Conservation (phyloP, 2,797 vertebrate species). For the Crocodylus rhombifer region DNA sequence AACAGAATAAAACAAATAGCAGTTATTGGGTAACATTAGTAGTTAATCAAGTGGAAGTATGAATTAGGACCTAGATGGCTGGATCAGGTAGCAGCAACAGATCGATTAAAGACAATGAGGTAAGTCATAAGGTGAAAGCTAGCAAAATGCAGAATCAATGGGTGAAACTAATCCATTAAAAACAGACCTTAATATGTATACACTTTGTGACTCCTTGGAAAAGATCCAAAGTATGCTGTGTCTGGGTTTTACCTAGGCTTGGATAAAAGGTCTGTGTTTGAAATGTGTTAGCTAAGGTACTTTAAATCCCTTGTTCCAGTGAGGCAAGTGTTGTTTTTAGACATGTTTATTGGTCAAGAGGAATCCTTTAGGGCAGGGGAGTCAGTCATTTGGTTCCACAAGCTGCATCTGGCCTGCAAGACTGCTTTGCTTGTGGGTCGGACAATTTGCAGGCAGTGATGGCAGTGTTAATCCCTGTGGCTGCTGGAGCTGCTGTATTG, state of each 20-base stretch:
- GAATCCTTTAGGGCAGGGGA: neutral
- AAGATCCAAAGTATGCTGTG: neutral
- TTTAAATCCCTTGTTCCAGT: accelerated
- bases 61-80: neutral
- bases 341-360: neutral
- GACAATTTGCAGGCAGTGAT: too few relatives aligned
- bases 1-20: neutral
- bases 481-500: too few relatives aligned
- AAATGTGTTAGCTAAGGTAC: neutral
- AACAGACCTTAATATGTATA: neutral
- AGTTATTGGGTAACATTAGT: neutral
- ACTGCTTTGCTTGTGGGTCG: too few relatives aligned
- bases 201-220: neutral
- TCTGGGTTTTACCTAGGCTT: too few relatives aligned
- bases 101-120: neutral
- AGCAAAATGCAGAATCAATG: neutral
- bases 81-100: neutral
- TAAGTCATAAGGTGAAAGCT: neutral
- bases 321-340: neutral
- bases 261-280: neutral
- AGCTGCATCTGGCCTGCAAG: too few relatives aligned
- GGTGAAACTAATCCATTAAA: neutral
- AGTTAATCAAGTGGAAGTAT: neutral
- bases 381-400: too few relatives aligned
- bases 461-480: too few relatives aligned